Percentiles rank a stretch among this genome's conserved stretches.
phyloP scores from a whole-genome alignment of 2,888 invertebrate species.

The Euphydryas editha region DNA sequence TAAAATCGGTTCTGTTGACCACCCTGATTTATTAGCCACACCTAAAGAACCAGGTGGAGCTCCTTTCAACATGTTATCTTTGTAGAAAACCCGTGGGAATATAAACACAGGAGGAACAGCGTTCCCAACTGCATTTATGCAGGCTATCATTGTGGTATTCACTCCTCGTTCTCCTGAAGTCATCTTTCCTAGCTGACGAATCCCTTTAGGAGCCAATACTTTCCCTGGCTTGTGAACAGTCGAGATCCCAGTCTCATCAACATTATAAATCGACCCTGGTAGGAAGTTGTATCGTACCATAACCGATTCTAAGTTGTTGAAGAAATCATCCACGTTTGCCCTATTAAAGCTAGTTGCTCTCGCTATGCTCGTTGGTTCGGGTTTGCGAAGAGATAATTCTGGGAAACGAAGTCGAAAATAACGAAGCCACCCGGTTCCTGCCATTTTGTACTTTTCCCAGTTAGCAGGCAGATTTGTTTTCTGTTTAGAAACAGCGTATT shows the following conservation, averaged over 20 bases:
- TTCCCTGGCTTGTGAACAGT: constrained; percentile 22
- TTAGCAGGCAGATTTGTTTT: too few species aligned
- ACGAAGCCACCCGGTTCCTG: constrained; percentile 27
- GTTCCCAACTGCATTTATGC: constrained; percentile 32
- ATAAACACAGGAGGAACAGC: constrained; percentile 33
- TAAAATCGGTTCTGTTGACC: constrained; percentile 46
- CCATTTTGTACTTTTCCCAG: constrained; percentile 30
- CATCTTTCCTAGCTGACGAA: constrained; percentile 32
- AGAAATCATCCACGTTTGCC: constrained; percentile 29
- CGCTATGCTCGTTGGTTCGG: constrained; percentile 27
- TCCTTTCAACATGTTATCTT: constrained; percentile 44
- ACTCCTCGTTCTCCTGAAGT: constrained; percentile 35
- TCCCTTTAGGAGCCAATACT: constrained; percentile 33
- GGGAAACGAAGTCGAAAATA: constrained; percentile 18
- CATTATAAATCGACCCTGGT: constrained; percentile 27
- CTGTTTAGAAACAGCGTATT: too few species aligned
- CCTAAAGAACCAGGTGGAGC: constrained; percentile 44
- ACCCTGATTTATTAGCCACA: constrained; percentile 46
- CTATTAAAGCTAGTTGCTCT: constrained; percentile 24
- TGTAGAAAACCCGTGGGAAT: constrained; percentile 36
- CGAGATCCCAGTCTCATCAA: constrained; percentile 28
- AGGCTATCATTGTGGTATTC: constrained; percentile 32
- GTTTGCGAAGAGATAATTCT: constrained; percentile 28
- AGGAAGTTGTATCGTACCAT: constrained; percentile 24
- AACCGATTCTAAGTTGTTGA: constrained; percentile 29